Percentiles rank a stretch among this genome's conserved stretches.
These are phyloP conservation scores for Oryctes rhinoceros DNA, from an alignment of 1,140 invertebrate species.

Conservation along the genomic window DNA sequence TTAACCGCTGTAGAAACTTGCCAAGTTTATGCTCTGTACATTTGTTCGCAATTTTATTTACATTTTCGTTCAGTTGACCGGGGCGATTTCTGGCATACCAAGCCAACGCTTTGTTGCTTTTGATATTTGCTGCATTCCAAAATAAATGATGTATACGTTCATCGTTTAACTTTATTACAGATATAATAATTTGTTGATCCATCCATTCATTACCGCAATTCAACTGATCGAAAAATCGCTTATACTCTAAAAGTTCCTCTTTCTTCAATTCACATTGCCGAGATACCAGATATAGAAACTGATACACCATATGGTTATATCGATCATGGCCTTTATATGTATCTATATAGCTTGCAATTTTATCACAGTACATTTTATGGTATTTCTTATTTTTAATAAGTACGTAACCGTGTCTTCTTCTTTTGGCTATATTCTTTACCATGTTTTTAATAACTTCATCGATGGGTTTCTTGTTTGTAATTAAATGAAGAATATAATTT, in stretches of 20 bases:
- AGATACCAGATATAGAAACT: background rate
- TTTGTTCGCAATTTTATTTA: background rate
- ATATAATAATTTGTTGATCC: background rate
- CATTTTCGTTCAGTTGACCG: background rate
- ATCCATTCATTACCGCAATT: background rate
- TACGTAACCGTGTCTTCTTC: background rate
- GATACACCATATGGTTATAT: background rate
- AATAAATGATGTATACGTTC: background rate
- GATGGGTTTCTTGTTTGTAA: background rate
- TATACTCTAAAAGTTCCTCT: background rate
- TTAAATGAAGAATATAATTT: background rate
- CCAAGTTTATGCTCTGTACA: background rate
- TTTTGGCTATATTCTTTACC: background rate
- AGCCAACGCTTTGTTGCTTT: background rate
- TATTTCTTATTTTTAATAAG: background rate
- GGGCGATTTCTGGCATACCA: conserved; percentile 28
- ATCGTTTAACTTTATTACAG: background rate
- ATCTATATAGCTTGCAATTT: conserved; percentile 22
- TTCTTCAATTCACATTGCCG: background rate
- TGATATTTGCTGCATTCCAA: background rate
- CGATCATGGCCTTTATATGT: background rate
- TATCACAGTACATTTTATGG: conserved; percentile 19
- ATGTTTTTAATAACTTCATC: background rate
- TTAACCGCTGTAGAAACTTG: background rate
- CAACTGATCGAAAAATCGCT: conserved; percentile 15